Evolutionary conservation across 2,797 vertebrate species (phyloP).

Genomic region (Simalia tracyae): DNA sequence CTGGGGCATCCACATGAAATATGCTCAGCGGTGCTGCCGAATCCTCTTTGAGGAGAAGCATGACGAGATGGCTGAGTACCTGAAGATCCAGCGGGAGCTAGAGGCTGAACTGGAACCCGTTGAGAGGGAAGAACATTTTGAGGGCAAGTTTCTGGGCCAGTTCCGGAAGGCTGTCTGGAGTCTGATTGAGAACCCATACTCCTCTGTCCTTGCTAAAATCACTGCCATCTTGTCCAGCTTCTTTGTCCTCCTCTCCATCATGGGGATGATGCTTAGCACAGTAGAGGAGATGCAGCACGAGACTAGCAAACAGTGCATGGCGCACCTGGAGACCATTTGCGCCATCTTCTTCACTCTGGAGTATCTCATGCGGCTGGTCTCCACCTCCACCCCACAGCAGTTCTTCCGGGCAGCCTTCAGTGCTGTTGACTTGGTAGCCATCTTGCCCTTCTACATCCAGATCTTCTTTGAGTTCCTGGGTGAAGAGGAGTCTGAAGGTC

Average conservation of each 20-base stretch:
- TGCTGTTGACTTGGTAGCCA: conserved; percentile 87
- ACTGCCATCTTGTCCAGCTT: conserved; percentile 87
- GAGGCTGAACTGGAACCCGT: conserved; percentile 84
- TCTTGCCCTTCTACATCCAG: conserved; percentile 90
- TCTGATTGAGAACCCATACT: conserved; percentile 89
- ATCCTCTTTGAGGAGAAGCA: conserved; percentile 88
- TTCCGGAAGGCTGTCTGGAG: conserved; percentile 83
- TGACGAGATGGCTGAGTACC: conserved; percentile 84
- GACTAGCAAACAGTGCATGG: conserved; percentile 84
- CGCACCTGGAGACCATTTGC: conserved; percentile 83
- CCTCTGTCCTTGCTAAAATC: conserved; percentile 84
- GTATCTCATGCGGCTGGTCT: conserved; percentile 84
- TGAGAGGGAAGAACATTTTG: conserved; percentile 74
- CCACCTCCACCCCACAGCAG: conserved; percentile 79
- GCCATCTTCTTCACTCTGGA: conserved; percentile 89
- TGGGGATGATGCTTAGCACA: conserved; percentile 89
- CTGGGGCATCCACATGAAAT: conserved; percentile 85
- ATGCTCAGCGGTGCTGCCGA: conserved; percentile 85
- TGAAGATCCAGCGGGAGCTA: conserved; percentile 87
- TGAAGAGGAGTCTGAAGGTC: conserved; percentile 72
- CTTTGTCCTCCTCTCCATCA: conserved; percentile 88
- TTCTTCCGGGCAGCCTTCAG: conserved; percentile 86
- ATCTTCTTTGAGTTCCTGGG: conserved; percentile 82
- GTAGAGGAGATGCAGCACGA: conserved; percentile 82
- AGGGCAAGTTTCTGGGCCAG: conserved; percentile 78